phyloP scores from a whole-genome alignment of 2,888 invertebrate genomes.

The Ligdia adustata region DNA sequence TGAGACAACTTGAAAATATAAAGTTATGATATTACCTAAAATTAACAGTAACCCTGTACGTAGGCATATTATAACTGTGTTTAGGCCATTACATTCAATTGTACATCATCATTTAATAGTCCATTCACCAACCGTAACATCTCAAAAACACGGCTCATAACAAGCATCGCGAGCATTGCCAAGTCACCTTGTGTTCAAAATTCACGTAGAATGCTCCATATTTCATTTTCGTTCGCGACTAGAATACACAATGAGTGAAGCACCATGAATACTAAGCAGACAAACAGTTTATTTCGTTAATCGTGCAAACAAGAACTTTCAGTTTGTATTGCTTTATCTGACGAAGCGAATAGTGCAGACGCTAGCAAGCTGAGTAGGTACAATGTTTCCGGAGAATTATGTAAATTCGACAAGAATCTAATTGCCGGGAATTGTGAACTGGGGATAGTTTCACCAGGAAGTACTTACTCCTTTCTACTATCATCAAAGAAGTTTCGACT shows the following conservation, averaged over 20 bases:
- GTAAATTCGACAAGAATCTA: constrained; percentile 10
- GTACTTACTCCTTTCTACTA: too few species aligned
- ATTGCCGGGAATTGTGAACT: too few species aligned
- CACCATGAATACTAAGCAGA: constrained; percentile 80
- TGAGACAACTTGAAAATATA: too few species aligned
- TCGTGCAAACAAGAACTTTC: constrained; percentile 79
- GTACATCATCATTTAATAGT: background rate
- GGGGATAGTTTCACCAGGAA: too few species aligned
- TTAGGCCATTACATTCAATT: background rate
- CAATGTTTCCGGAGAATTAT: constrained; percentile 17
- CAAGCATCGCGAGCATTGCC: constrained; percentile 56
- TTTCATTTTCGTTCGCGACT: constrained; percentile 75
- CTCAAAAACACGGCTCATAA: constrained; percentile 37
- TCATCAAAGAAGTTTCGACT: too few species aligned
- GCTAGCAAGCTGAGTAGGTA: constrained; percentile 16
- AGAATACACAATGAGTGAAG: constrained; percentile 76
- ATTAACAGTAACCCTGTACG: too few species aligned
- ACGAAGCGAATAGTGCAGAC: constrained; percentile 39
- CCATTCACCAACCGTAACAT: constrained; percentile 23
- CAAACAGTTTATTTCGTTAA: constrained; percentile 80
- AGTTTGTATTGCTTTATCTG: constrained; percentile 64
- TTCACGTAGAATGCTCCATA: constrained; percentile 78
- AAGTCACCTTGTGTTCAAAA: constrained; percentile 73
- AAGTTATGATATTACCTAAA: too few species aligned
- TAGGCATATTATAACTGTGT: too few species aligned